Conservation (phyloP, 1,140 invertebrate species). For the Magallana gigas region DNA sequence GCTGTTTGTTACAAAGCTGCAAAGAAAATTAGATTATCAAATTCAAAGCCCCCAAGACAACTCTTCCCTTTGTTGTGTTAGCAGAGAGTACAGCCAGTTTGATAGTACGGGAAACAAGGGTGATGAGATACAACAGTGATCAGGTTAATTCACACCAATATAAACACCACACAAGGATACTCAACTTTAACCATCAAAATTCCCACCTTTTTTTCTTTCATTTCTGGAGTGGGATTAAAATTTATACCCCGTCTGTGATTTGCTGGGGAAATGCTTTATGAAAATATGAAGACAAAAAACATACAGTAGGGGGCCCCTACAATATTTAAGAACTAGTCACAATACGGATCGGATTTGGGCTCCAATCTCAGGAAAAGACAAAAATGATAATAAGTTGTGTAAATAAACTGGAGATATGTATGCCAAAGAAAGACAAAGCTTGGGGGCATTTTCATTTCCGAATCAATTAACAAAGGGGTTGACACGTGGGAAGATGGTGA, state of each 20-base stretch:
- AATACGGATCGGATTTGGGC: neutral
- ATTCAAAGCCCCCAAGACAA: conserved; percentile 8
- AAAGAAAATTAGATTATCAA: conserved; percentile 32
- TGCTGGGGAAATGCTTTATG: conserved; percentile 22
- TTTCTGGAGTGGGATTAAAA: conserved; percentile 4
- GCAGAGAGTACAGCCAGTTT: neutral
- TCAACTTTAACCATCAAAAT: neutral
- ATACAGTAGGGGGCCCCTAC: neutral
- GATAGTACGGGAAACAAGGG: neutral
- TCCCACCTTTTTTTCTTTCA: neutral
- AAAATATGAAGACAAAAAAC: neutral
- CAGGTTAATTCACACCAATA: conserved; percentile 25
- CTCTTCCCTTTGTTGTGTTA: conserved; percentile 2
- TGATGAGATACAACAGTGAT: neutral
- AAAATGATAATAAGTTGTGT: conserved; percentile 30
- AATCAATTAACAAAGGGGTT: neutral
- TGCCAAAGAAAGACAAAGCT: conserved; percentile 23
- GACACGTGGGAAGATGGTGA: conserved; percentile 15
- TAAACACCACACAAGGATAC: neutral
- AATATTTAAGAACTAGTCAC: neutral
- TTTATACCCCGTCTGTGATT: conserved; percentile 6
- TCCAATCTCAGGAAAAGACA: neutral
- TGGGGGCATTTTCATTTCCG: conserved; percentile 20
- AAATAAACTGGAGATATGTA: conserved; percentile 20
- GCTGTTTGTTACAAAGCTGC: conserved; percentile 1